Conservation (phyloP, 2,113 vertebrate genomes). For the Pogonocichla stellata region DNA sequence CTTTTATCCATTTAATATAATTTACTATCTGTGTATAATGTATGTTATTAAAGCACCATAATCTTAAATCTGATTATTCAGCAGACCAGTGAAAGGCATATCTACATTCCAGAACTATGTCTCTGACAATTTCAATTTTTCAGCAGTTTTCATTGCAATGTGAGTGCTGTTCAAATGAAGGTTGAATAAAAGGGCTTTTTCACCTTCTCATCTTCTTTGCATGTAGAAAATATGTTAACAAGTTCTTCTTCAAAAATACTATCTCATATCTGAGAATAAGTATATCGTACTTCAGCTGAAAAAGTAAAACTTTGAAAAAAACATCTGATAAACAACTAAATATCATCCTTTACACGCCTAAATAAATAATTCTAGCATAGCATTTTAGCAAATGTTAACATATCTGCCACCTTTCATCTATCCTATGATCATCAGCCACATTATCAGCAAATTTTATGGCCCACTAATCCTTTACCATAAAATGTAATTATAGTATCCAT, state of each 20-base stretch:
- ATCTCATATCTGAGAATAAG: not conserved
- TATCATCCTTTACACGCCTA: not conserved
- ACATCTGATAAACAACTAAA: not conserved
- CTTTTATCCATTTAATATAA: slow-evolving; percentile 50
- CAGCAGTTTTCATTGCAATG: not conserved
- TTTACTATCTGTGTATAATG: slow-evolving; percentile 35
- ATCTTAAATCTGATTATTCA: slow-evolving; percentile 41
- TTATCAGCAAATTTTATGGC: not conserved
- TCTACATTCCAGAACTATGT: not conserved
- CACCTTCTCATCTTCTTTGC: not conserved
- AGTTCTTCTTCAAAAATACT: not conserved
- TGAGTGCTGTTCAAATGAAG: not conserved
- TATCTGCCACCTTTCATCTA: not conserved
- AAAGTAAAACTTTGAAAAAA: not conserved
- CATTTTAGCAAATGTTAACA: not conserved
- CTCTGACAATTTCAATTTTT: slow-evolving; percentile 19
- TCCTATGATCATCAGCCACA: not conserved
- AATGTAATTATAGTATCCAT: not conserved
- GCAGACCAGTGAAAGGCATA: not conserved
- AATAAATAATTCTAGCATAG: not conserved
- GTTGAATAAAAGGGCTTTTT: not conserved
- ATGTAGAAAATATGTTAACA: not conserved
- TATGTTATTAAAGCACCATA: slow-evolving; percentile 20
- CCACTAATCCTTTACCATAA: not conserved
- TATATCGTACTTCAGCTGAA: not conserved